Evolutionary conservation across 2,888 invertebrate species (phyloP), one percentile per base, ranked within the genome.

Genomic region (Koerneria pararmatus): DNA sequence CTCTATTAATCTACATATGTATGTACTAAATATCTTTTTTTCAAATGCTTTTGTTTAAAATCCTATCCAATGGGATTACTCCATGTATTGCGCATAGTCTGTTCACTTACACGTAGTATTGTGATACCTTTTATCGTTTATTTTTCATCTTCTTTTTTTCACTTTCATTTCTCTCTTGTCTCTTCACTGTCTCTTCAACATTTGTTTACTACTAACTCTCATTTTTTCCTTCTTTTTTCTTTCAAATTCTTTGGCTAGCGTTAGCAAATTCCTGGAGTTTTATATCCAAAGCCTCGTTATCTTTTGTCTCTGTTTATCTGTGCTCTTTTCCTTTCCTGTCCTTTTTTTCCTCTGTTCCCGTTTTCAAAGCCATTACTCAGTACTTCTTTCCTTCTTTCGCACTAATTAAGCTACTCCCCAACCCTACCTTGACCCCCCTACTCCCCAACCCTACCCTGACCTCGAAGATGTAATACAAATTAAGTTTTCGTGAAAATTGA

Each of bases 401-500:
- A n/a, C n/a, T n/a, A n/a, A n/a, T n/a, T n/a, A n/a, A n/a, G n/a
- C n/a, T n/a, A n/a, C n/a, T n/a, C n/a, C n/a, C n/a, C n/a, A n/a
- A n/a, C n/a, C n/a, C n/a, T n/a, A n/a, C n/a, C n/a, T n/a, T n/a
- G n/a, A n/a, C n/a, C n/a, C n/a, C n/a, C n/a, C n/a, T n/a, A n/a
- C n/a, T n/a, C n/a, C n/a, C n/a, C n/a, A n/a, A n/a, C n/a, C n/a
- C n/a, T n/a, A n/a, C n/a, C n/a, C n/a, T n/a, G n/a, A n/a, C n/a
- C n/a, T n/a, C n/a, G n/a, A n/a, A n/a, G n/a, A n/a, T n/a, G 57
- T 46, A 46, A 46, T 46, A 46, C n/a, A 15, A 46, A 15, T 46
- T 46, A 46, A 15, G 19, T 46, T 46, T 15, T 15, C 11, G 46
- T 11, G 46, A 15, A 46, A 15, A 4, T 3, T 19, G 24, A n/a